Evolutionary conservation across 1,140 invertebrate genomes (phyloP), one percentile per base, ranked within the genome.

Genomic region (Trissolcus basalis): DNA sequence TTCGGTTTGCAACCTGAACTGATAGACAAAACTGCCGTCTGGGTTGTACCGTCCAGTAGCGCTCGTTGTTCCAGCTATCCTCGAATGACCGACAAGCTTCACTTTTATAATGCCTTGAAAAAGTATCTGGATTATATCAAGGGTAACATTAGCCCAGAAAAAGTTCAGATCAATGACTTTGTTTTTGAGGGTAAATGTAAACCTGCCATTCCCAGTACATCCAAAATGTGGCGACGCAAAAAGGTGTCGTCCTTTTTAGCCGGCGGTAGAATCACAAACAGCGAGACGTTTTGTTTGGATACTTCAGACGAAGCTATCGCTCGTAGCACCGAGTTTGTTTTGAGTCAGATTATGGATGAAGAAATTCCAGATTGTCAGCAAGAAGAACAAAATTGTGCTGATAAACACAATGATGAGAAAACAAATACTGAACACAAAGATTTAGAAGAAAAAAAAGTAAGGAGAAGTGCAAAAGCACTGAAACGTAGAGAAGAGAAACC

Each of bases 1-100:
- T 88, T 88, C 80, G 87, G 87, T 33, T 58, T 89, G 0, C 87
- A 89, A 69, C 54, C 79, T 4, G 77, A 82, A 43, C 43, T 56
- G 13, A 79, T 88, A 13, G 83, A 68, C 0, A 68, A 86, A 0
- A 84, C 84, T 8, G 81, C 83, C 4, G 44, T 89, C 33, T 89
- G 87, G 87, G 87, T 88, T 9, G 86, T 86, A 8, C 87, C 87
- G 0, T 89, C 87, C 0, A 88, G 86, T 16, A 89, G 87, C 59
- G 87, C 87, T 4, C 78, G 87, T 10, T 89, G 87, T 35, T 82
- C 87, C 0, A 85, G 86, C 67, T 89, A 87, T 74, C 87, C 87
- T 0, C 77, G 83, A 44, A 86, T 88, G 86, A 47, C 45, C 1
- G 87, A 89, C 39, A 89, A 89, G 69, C 54, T 89, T n/a, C 84